Conservation (phyloP, 2,113 vertebrate species). For the Hydrolagus affinis region DNA sequence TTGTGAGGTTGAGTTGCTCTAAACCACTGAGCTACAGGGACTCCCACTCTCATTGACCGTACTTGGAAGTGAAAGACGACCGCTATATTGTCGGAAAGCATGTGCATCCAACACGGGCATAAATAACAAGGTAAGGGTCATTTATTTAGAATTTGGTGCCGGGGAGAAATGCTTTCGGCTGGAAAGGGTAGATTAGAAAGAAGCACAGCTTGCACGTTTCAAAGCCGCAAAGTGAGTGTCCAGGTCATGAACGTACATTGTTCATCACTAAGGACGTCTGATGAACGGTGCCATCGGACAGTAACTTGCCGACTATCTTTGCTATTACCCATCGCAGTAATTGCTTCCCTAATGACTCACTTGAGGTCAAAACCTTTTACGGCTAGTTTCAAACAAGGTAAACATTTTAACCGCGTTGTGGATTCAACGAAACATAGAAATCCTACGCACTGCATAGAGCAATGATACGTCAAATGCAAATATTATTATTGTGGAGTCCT, state of each 20-base stretch:
- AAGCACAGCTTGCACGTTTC: background rate
- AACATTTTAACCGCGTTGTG: background rate
- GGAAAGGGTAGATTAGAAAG: background rate
- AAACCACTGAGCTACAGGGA: no score
- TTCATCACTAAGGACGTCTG: background rate
- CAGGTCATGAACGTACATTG: background rate
- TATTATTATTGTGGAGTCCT: no score
- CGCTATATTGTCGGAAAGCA: no score
- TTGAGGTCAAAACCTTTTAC: constrained; percentile 2
- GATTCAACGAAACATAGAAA: background rate
- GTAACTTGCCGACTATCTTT: background rate
- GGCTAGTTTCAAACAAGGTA: constrained; percentile 9
- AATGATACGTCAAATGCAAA: no score
- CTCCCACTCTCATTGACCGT: no score
- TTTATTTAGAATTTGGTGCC: constrained; percentile 11
- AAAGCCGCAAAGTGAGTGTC: background rate
- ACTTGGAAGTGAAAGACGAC: background rate
- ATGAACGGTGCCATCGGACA: background rate
- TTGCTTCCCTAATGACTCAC: background rate
- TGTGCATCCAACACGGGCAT: background rate
- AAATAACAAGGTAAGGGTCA: background rate
- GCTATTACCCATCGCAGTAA: constrained; percentile 3
- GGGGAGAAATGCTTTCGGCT: background rate
- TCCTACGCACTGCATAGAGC: no score
- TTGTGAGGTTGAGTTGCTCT: no score